Percentiles rank a stretch among this genome's conserved stretches.
Evolutionary conservation across 64 coral and sea anemone species (phyloP).

Genomic region (Catalaphyllia jardinei): DNA sequence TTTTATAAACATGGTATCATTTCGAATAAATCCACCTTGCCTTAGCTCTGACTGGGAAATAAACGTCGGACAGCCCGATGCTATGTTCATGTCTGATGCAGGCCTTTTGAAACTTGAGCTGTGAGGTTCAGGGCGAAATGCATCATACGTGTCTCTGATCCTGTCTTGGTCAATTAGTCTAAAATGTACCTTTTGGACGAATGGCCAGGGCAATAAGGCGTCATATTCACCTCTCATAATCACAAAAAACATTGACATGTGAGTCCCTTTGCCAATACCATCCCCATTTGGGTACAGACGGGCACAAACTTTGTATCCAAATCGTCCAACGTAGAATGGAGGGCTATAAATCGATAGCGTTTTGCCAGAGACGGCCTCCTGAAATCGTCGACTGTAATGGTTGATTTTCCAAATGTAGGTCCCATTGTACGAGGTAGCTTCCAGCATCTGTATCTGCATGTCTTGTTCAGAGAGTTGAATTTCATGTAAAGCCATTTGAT

Average conservation of each 20-base stretch:
- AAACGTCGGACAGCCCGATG: background rate
- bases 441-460: background rate
- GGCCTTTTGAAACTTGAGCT: slow-evolving; percentile 32
- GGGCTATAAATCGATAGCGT: slow-evolving; percentile 31
- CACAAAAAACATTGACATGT: slow-evolving; percentile 33
- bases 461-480: slow-evolving; percentile 56
- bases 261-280: slow-evolving; percentile 43
- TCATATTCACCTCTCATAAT: slow-evolving; percentile 37
- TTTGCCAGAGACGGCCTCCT: background rate
- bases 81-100: slow-evolving; percentile 15
- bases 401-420: background rate
- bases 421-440: background rate
- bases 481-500: slow-evolving; percentile 62
- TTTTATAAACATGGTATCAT: slow-evolving; percentile 1
- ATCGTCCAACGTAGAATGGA: slow-evolving; percentile 37
- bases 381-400: background rate
- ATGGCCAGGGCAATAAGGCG: slow-evolving; percentile 27
- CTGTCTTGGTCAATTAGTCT: slow-evolving; percentile 7
- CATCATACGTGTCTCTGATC: background rate
- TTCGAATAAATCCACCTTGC: background rate
- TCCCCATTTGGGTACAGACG: slow-evolving; percentile 42
- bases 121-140: slow-evolving; percentile 27
- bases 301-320: slow-evolving; percentile 43
- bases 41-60: background rate
- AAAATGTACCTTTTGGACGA: slow-evolving; percentile 21